Percentiles rank a stretch among this genome's conserved stretches.
These are phyloP conservation scores for Galerucella pusilla DNA, from an alignment of 2,888 invertebrate genomes.

Conservation along the genomic window DNA sequence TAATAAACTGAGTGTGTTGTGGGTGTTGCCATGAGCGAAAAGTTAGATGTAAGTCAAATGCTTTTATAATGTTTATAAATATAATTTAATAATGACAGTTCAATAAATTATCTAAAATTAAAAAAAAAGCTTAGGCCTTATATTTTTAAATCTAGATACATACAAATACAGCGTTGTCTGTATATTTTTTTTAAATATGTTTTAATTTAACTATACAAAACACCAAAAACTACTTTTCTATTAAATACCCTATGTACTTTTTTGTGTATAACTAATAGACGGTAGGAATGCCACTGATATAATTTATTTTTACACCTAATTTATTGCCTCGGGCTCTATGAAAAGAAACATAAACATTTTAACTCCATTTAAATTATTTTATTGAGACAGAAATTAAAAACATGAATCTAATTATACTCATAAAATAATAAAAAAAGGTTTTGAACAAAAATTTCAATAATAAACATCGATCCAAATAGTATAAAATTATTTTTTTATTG, in stretches of 20 bases:
- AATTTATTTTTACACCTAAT: conserved; percentile 11
- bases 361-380: conserved; percentile 6
- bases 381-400: not conserved
- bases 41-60: not conserved
- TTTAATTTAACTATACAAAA: too few relatives aligned
- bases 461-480: not conserved
- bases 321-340: not conserved
- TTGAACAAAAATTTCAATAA: not conserved
- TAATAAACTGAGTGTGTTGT: not conserved
- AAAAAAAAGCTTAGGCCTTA: too few relatives aligned
- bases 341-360: conserved; percentile 2
- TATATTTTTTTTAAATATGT: too few relatives aligned
- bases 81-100: not conserved
- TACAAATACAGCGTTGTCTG: too few relatives aligned
- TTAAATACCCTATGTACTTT: not conserved
- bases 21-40: not conserved
- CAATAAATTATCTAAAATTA: too few relatives aligned
- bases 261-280: not conserved
- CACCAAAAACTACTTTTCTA: not conserved
- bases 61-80: not conserved
- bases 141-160: too few relatives aligned
- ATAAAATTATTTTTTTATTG: not conserved
- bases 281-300: not conserved
- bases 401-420: not conserved
- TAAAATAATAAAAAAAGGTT: not conserved